Evolutionary conservation across 2,888 invertebrate species (phyloP).

Genomic region (Erpobdella octoculata): DNA sequence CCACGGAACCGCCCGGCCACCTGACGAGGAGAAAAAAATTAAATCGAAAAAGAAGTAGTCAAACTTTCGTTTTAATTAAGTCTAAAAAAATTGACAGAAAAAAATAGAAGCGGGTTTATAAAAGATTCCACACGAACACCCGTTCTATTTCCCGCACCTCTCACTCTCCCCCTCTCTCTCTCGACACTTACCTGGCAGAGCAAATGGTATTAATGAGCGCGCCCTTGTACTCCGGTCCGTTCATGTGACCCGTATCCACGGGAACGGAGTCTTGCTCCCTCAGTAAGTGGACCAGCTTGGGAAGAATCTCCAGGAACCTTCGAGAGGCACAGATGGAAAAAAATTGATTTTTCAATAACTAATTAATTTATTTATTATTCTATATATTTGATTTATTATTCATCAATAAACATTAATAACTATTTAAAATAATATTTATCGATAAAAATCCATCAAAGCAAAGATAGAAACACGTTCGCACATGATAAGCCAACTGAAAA

Average conservation of each 20-base stretch:
- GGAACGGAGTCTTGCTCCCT: constrained; percentile 41
- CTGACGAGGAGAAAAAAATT: constrained; percentile 38
- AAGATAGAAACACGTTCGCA: too few relatives aligned
- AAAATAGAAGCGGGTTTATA: too few relatives aligned
- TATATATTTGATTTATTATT: neutral
- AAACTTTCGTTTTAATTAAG: too few relatives aligned
- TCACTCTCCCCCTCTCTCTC: too few relatives aligned
- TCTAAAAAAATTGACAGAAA: too few relatives aligned
- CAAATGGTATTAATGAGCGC: constrained; percentile 49
- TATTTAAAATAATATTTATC: neutral
- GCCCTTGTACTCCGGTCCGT: constrained; percentile 48
- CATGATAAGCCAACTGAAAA: too few relatives aligned
- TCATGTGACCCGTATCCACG: constrained; percentile 44
- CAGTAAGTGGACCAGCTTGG: constrained; percentile 10
- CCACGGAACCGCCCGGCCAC: constrained; percentile 45
- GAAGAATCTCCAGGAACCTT: constrained; percentile 11
- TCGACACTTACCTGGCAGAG: constrained; percentile 44
- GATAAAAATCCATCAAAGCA: too few relatives aligned
- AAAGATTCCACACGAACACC: too few relatives aligned
- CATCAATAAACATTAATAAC: neutral
- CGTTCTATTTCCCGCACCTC: too few relatives aligned
- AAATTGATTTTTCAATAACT: neutral
- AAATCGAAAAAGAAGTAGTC: too few relatives aligned
- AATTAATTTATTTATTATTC: neutral
- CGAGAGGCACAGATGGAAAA: neutral